Conservation (phyloP, 2,888 invertebrate genomes). For the Drosophila peninsularis region DNA sequence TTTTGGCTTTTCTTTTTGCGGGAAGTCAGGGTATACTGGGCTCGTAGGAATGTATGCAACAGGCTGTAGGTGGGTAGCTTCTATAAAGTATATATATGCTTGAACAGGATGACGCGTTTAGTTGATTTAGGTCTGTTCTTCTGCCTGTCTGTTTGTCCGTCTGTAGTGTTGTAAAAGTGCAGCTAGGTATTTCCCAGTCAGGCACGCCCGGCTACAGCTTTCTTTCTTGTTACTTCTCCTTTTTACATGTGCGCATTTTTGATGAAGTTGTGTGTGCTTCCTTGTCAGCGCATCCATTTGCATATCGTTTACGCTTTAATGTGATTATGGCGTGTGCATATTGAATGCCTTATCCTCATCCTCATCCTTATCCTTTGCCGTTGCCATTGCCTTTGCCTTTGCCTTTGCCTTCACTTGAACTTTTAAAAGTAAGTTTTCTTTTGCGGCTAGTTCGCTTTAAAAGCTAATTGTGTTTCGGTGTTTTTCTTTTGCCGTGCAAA, state of each 20-base stretch:
- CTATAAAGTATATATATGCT: neutral
- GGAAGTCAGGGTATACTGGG: neutral
- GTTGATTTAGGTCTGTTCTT: no score
- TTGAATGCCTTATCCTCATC: slow-evolving; percentile 67
- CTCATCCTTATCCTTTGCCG: no score
- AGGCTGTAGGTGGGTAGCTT: neutral
- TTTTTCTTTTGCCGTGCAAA: slow-evolving; percentile 31
- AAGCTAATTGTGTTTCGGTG: slow-evolving; percentile 46
- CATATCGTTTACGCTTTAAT: slow-evolving; percentile 80
- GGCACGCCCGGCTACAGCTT: neutral
- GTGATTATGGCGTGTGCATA: slow-evolving; percentile 81
- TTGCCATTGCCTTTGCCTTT: slow-evolving; percentile 11
- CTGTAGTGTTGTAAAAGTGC: no score
- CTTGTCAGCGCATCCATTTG: slow-evolving; percentile 79
- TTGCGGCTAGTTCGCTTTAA: slow-evolving; percentile 55
- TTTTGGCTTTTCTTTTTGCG: neutral
- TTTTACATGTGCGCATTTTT: slow-evolving; percentile 71
- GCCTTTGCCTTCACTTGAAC: slow-evolving; percentile 30
- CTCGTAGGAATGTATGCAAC: neutral
- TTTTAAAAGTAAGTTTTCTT: slow-evolving; percentile 58
- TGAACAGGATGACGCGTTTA: no score
- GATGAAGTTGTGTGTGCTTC: slow-evolving; percentile 70
- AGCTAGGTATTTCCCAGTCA: neutral
- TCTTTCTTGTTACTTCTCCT: slow-evolving; percentile 9
- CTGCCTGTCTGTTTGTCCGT: no score